Percentiles rank a stretch among this genome's conserved stretches.
Conservation (phyloP, 2,797 vertebrate species). For the Phaenicophaeus curvirostris region DNA sequence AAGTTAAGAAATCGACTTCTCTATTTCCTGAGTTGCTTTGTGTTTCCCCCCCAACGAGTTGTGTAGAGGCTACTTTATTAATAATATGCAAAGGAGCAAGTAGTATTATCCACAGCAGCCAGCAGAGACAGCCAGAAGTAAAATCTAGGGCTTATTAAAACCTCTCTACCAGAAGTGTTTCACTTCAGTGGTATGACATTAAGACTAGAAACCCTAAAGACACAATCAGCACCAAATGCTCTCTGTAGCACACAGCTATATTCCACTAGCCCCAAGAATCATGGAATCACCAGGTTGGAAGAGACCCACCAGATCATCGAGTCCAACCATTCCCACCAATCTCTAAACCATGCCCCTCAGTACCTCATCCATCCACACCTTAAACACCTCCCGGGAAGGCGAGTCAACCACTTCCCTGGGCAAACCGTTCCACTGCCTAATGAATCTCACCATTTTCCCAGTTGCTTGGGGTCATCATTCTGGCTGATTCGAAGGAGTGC, state of each 20-base stretch:
- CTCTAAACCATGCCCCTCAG: too few species aligned
- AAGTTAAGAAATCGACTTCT: not conserved
- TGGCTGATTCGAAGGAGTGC: not conserved
- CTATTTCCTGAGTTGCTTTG: not conserved
- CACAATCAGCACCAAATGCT: not conserved
- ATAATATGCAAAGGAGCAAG: not conserved
- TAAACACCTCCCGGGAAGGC: too few species aligned
- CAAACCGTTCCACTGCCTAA: too few species aligned
- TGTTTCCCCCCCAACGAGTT: not conserved
- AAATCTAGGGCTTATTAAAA: not conserved
- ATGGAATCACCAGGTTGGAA: too few species aligned
- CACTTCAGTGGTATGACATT: not conserved
- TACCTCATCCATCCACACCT: too few species aligned
- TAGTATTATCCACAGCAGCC: not conserved
- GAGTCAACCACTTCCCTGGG: too few species aligned
- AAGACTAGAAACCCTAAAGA: not conserved
- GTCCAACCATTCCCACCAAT: too few species aligned
- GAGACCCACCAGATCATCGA: too few species aligned
- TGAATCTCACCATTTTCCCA: not conserved
- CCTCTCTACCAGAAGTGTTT: not conserved
- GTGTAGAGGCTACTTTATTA: not conserved
- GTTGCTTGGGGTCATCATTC: not conserved
- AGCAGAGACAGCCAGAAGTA: not conserved
- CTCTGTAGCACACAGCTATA: accelerated
- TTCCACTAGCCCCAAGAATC: not conserved